Base-by-base conservation (phyloP, 2,797 vertebrate genomes). In the Nannoperca australis region DNA sequence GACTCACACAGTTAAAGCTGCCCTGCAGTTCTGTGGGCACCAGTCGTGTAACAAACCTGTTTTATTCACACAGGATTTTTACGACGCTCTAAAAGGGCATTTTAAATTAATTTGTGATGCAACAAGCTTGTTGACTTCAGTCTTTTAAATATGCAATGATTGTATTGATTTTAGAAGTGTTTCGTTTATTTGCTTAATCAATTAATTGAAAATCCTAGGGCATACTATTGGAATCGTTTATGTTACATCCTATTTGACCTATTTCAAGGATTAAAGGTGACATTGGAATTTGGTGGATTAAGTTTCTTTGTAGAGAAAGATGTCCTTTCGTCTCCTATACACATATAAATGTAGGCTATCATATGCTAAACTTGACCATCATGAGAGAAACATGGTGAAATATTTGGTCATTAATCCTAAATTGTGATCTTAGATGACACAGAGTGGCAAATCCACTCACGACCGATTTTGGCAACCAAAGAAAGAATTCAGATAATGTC, bases 1-100 rank as follows among this genome's bases (percentile, higher is more conserved):
- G 82, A 90, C 73, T 85, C 83, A 84, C 61, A 15, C 17, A 13
- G 49, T 63, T 40, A 7, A 65, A 65, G 58, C 36, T 66, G 65
- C 55, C 74, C 78, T 73, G 74, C 71, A 71, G 64, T 22, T 81
- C 62, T 83, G 59, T 68, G 27, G 67, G 74, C 65, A 69, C 50
- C 24, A 63, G 51, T 70, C 70, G 71, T 74, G 44, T 45, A 81
- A 69, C 42, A 70, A 68, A 75, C 7, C 64, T 50, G 49, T 50
- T 84, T 79, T 64, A 70, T 79, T 62, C 55, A 68, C 54, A 68
- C 30, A 27, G 62, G 44, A 10, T 44, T 18, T 32, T 14, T 38
- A 58, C 11, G 56, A 20, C 1, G 3, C 36, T 54, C 50, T 34
- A 30, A 32, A 40, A 56, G 10, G 12, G 22, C 18, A 45, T 60